Evolutionary conservation across 2,113 vertebrate species (phyloP).

Genomic region (Lepisosteus osseus): DNA sequence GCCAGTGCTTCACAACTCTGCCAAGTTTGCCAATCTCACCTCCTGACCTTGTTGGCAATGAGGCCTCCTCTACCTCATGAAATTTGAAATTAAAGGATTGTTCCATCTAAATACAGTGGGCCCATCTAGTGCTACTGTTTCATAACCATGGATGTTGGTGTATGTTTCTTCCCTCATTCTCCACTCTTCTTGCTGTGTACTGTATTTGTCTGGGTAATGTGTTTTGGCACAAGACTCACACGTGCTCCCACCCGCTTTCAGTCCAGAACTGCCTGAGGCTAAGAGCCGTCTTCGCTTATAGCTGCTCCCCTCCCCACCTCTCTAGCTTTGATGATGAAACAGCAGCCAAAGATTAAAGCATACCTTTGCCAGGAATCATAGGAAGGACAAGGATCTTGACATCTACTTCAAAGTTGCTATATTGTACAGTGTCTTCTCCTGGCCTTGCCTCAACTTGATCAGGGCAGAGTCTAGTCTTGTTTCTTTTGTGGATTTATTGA

Average conservation of each 20-base stretch:
- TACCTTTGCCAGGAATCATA: slow-evolving; percentile 29
- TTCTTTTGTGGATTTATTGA: slow-evolving; percentile 7
- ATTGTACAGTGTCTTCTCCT: slow-evolving; percentile 10
- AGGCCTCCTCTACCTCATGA: too few species aligned
- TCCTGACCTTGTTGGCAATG: too few species aligned
- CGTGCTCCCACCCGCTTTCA: slow-evolving; percentile 27
- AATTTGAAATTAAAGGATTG: too few species aligned
- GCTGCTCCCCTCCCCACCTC: slow-evolving; percentile 10
- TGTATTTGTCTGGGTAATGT: slow-evolving; percentile 12
- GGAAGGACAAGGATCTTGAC: slow-evolving; percentile 26
- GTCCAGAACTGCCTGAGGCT: slow-evolving; percentile 32
- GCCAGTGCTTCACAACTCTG: too few species aligned
- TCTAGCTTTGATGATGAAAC: slow-evolving; percentile 20
- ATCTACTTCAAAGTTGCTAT: slow-evolving; percentile 39
- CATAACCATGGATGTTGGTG: background rate
- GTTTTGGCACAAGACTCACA: slow-evolving; percentile 33
- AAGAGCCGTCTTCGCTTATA: slow-evolving; percentile 22
- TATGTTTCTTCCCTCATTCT: background rate
- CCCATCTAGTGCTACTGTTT: background rate
- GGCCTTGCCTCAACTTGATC: slow-evolving; percentile 28
- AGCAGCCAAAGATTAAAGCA: slow-evolving; percentile 36
- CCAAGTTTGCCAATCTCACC: too few species aligned
- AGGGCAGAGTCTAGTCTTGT: slow-evolving; percentile 30
- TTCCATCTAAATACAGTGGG: too few species aligned
- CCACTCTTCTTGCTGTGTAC: background rate